phyloP scores from a whole-genome alignment of 2,797 vertebrate genomes.

The Petrocephalus sullivani region DNA sequence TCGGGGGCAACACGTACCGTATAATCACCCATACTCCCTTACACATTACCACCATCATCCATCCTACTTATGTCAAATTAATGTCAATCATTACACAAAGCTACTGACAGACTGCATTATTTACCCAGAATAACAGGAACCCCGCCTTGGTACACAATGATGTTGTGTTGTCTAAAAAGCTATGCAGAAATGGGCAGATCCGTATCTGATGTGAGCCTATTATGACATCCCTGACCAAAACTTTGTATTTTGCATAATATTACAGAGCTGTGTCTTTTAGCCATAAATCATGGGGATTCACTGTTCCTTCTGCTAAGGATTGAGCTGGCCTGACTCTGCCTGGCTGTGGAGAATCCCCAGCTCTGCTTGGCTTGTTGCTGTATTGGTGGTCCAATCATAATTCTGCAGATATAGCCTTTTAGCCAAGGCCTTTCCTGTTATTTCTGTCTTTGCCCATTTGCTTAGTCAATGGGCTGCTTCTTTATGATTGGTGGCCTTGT shows the following conservation, averaged over 20 bases:
- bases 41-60: not conserved
- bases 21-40: not conserved
- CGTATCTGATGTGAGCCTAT: not conserved
- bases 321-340: not conserved
- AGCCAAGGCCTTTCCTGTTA: not conserved
- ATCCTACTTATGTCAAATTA: slow-evolving; percentile 1
- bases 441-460: not conserved
- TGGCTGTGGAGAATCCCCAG: not conserved
- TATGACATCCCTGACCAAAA: not conserved
- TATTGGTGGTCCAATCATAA: not conserved
- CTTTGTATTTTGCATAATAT: not conserved
- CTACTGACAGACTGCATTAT: not conserved
- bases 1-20: not conserved
- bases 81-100: slow-evolving; percentile 10
- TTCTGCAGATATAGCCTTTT: not conserved
- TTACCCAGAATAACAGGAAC: not conserved
- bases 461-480: not conserved
- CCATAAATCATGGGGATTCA: not conserved
- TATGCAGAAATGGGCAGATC: not conserved
- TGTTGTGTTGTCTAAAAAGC: slow-evolving; percentile 12
- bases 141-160: not conserved
- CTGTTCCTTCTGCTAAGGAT: not conserved
- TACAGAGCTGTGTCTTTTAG: not conserved
- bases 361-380: not conserved
- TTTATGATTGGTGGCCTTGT: not conserved